These are phyloP conservation scores for Scartelaos histophorus DNA, from an alignment of 2,113 vertebrate species.

Conservation along the genomic window DNA sequence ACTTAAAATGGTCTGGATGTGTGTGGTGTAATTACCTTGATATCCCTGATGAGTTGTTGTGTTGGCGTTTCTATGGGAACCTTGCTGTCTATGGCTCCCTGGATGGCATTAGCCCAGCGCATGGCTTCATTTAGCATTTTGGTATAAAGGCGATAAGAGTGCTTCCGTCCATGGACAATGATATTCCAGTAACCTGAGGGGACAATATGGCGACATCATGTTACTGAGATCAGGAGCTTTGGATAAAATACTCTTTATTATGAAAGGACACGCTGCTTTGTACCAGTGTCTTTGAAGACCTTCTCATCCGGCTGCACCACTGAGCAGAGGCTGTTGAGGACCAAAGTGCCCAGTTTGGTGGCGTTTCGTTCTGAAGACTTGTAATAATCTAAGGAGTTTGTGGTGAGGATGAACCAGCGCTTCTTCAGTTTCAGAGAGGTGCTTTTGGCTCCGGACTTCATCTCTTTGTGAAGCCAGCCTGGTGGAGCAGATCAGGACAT, in stretches of 20 bases:
- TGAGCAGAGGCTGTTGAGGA: conserved; percentile 91
- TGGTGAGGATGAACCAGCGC: conserved; percentile 91
- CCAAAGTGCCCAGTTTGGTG: conserved; percentile 88
- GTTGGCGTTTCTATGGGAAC: conserved; percentile 92
- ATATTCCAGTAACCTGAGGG: conserved; percentile 89
- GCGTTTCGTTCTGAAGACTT: conserved; percentile 85
- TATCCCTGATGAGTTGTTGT: conserved; percentile 91
- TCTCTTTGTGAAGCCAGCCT: conserved; percentile 93
- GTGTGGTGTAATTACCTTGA: conserved; percentile 79
- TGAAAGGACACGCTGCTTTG: conserved; percentile 23
- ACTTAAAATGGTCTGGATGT: not conserved
- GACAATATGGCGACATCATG: not conserved
- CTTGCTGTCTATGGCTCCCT: conserved; percentile 91
- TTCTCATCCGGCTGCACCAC: conserved; percentile 88
- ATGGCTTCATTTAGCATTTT: conserved; percentile 90
- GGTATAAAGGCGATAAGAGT: conserved; percentile 89
- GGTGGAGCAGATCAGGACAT: not conserved
- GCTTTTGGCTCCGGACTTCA: conserved; percentile 85
- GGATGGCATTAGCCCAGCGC: conserved; percentile 89
- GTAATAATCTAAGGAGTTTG: conserved; percentile 88
- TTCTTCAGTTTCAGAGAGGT: conserved; percentile 91
- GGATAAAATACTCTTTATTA: not conserved
- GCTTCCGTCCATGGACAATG: conserved; percentile 87
- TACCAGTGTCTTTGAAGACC: conserved; percentile 89
- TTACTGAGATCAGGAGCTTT: not conserved